Percentiles rank a stretch among this genome's conserved stretches.
These are phyloP conservation scores for Heliconius eleuchia DNA, from an alignment of 1,140 invertebrate species.

Conservation along the genomic window DNA sequence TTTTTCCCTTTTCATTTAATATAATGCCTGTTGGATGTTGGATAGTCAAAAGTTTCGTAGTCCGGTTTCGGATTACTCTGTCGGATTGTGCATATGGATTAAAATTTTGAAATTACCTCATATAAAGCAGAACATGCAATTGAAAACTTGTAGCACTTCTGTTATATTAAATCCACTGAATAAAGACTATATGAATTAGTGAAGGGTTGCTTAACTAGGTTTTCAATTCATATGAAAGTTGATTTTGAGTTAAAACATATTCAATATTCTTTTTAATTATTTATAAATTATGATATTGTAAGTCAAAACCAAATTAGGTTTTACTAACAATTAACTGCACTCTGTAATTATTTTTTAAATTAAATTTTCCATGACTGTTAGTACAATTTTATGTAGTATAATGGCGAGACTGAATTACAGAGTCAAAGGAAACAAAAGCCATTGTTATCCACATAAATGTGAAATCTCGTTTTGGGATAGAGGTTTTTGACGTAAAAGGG, in stretches of 20 bases:
- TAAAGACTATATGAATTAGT: not conserved
- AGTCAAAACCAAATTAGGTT: not conserved
- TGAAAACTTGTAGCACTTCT: not conserved
- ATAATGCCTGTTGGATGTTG: not conserved
- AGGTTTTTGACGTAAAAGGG: constrained; percentile 58
- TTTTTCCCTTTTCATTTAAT: not conserved
- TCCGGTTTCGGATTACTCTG: not conserved
- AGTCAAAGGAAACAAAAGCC: constrained; percentile 64
- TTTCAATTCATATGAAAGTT: not conserved
- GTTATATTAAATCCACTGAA: not conserved
- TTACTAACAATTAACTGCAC: not conserved
- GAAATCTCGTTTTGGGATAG: constrained; percentile 60
- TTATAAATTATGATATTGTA: not conserved
- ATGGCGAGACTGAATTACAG: constrained; percentile 50
- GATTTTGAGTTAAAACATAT: no score
- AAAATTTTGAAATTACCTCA: not conserved
- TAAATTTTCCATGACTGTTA: constrained; percentile 13
- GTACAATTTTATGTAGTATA: constrained; percentile 32
- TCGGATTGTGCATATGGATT: not conserved
- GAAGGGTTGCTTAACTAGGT: not conserved
- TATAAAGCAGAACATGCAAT: not conserved
- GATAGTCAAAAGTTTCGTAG: not conserved
- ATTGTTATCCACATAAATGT: constrained; percentile 66
- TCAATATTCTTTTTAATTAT: not conserved
- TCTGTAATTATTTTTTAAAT: not conserved